Evolutionary conservation across 1,140 invertebrate species (phyloP).

Genomic region (Platorchestia sp.): DNA sequence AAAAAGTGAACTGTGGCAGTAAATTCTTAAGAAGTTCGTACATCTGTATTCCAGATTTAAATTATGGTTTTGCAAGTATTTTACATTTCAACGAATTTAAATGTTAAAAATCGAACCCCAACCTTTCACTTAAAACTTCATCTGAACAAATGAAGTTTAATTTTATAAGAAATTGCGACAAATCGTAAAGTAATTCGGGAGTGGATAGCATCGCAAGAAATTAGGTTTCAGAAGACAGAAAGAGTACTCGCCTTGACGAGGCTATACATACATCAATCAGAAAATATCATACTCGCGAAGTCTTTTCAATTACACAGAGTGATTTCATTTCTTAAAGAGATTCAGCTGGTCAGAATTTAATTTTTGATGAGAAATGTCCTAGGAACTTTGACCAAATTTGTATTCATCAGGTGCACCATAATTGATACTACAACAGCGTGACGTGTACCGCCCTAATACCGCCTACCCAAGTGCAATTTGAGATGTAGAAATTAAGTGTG

Average conservation of each 20-base stretch:
- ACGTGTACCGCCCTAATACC: no score
- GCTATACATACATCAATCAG: neutral
- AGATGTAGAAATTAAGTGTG: no score
- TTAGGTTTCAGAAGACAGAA: neutral
- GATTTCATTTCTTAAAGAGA: neutral
- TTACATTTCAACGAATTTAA: neutral
- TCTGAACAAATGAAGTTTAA: neutral
- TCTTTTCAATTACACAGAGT: neutral
- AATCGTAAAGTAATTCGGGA: neutral
- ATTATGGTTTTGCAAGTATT: neutral
- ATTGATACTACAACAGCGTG: no score
- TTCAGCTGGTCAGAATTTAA: neutral
- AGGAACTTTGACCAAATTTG: no score
- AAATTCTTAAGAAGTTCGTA: neutral
- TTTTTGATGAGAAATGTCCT: neutral
- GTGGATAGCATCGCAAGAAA: neutral
- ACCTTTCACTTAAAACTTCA: neutral
- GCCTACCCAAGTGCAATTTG: no score
- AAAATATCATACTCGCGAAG: neutral
- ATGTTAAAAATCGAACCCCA: neutral
- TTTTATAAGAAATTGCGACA: neutral
- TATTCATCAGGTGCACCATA: neutral
- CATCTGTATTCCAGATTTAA: neutral
- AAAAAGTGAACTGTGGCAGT: neutral
- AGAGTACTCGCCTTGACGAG: neutral